Base-by-base conservation (phyloP, 1,140 invertebrate genomes). In the Homalodisca vitripennis region DNA sequence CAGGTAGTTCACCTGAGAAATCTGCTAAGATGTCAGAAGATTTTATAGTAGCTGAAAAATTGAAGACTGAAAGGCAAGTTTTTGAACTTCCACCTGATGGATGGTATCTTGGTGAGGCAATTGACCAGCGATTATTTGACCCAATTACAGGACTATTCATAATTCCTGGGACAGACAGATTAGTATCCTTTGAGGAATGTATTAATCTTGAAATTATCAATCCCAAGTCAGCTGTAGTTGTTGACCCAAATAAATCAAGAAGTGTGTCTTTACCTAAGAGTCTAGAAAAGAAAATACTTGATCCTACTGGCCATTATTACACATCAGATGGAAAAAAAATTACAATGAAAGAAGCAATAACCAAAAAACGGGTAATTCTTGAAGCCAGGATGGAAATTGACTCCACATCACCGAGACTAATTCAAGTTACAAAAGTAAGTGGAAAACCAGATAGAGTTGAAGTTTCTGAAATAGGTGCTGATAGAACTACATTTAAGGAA, bases 131-230 rank as follows among this genome's bases (percentile, higher is more conserved):
- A 48, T 78, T 95, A 1, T 92, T 95, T 73, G 90, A 97, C 81
- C 86, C 92, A 0, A 82, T 86, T 1, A 89, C 87, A 3, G 94
- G 94, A 1, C 81, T 94, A 1, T 95, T 97, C 76, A 89, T 89
- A 63, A 92, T 98, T 74, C 93, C 94, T 41, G 90, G 90, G 31
- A 93, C 92, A 1, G 92, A 95, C 78, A 85, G 92, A 74, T 80
- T 92, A 30, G 86, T 96, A 2, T 91, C 92, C 68, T 90, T 98
- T 73, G 86, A 93, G 79, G 93, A 97, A 79, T 95, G 94, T 74
- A 81, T 97, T 31, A 88, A 89, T 73, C 82, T 94, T 57, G 88
- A 91, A 75, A 89, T 97, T 13, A 92, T 98, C 48, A 89, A 95
- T 79, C 86, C 90, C 1, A 81, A 87, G 66, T 94, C 93, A 1